Evolutionary conservation across 2,797 vertebrate species (phyloP).

Genomic region (Bufotes viridis): DNA sequence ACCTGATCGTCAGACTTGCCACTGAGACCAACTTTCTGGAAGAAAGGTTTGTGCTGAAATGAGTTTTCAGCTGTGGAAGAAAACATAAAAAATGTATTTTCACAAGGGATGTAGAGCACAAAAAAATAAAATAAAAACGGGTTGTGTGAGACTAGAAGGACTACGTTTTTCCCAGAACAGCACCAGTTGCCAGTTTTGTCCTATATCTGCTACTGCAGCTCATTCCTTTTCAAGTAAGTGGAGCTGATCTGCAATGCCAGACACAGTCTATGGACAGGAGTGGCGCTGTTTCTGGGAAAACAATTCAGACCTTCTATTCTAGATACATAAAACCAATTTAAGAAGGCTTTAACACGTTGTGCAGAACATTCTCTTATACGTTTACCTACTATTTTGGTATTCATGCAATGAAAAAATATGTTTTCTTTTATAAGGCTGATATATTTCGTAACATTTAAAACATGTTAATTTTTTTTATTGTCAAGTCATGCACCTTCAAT

Average conservation of each 20-base stretch:
- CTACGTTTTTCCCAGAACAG: not conserved
- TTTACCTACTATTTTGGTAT: not conserved
- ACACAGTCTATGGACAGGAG: not conserved
- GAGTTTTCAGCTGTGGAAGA: constrained; percentile 78
- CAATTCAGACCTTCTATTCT: not conserved
- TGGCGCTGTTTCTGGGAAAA: not conserved
- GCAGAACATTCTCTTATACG: too few relatives aligned
- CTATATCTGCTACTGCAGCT: too few relatives aligned
- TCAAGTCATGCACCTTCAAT: too few relatives aligned
- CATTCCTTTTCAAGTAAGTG: too few relatives aligned
- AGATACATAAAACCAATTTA: not conserved
- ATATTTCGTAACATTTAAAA: not conserved
- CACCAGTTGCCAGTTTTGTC: not conserved
- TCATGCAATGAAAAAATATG: not conserved
- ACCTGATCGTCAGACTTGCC: constrained; percentile 76
- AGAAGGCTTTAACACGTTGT: not conserved
- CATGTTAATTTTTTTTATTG: not conserved
- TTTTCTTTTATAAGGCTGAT: not conserved
- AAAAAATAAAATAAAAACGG: not conserved
- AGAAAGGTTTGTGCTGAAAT: constrained; percentile 80
- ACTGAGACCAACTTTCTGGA: constrained; percentile 77
- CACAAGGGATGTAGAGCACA: not conserved
- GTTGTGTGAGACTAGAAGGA: not conserved
- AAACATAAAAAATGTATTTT: not conserved
- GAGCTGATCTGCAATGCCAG: not conserved